phyloP scores from a whole-genome alignment of 2,113 vertebrate genomes.

The Speoplatyrhinus poulsoni region DNA sequence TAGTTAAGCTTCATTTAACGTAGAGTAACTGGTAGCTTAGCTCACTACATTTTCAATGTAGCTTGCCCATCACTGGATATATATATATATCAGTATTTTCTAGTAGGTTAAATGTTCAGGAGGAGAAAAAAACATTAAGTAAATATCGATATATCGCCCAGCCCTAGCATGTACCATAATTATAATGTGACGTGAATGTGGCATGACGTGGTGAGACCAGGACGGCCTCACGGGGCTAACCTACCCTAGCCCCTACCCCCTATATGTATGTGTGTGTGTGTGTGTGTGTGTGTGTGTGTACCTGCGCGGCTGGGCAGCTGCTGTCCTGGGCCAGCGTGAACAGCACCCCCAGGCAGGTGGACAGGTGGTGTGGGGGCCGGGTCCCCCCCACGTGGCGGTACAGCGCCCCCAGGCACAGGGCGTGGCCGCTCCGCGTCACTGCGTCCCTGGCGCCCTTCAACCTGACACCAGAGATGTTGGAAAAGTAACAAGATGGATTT shows the following conservation, averaged over 20 bases:
- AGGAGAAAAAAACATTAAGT: too few relatives aligned
- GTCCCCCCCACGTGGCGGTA: slow-evolving; percentile 87
- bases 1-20: too few relatives aligned
- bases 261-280: background rate
- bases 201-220: too few relatives aligned
- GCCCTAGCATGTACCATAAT: too few relatives aligned
- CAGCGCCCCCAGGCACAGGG: slow-evolving; percentile 86
- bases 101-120: too few relatives aligned
- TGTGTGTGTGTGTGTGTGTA: slow-evolving; percentile 43
- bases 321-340: slow-evolving; percentile 92
- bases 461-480: slow-evolving; percentile 61
- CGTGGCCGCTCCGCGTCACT: slow-evolving; percentile 86
- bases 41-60: too few relatives aligned
- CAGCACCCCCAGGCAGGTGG: slow-evolving; percentile 87
- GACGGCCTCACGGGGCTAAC: background rate
- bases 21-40: too few relatives aligned
- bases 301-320: slow-evolving; percentile 95
- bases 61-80: too few relatives aligned
- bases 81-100: too few relatives aligned
- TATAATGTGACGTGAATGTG: too few relatives aligned
- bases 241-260: background rate
- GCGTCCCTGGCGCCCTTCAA: slow-evolving; percentile 88
- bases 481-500: too few relatives aligned
- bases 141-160: too few relatives aligned
- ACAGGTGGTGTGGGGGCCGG: slow-evolving; percentile 85